Evolutionary conservation across 2,797 vertebrate genomes (phyloP).

Genomic region (Hephaestus fuliginosus): DNA sequence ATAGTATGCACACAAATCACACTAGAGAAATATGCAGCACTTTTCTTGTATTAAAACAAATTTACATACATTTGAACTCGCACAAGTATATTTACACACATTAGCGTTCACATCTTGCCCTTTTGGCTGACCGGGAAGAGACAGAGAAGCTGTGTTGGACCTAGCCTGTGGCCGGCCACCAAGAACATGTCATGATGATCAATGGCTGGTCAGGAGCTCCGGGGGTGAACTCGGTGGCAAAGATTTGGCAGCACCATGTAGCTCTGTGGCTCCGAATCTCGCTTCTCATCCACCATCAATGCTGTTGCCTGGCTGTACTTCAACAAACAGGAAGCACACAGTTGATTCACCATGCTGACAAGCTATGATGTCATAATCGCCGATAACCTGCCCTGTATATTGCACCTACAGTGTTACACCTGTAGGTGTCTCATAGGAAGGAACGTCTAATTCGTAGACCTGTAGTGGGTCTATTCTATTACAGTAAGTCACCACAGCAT

Average conservation of each 20-base stretch:
- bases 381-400: constrained; percentile 17
- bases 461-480: background rate
- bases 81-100: constrained; percentile 60
- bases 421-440: background rate
- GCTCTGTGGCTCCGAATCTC: constrained; percentile 55
- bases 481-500: background rate
- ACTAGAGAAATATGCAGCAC: background rate
- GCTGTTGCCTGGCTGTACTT: constrained; percentile 64
- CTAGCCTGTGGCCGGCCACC: constrained; percentile 77
- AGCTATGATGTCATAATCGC: constrained; percentile 55
- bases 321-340: constrained; percentile 73
- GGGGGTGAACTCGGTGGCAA: constrained; percentile 76
- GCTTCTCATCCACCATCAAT: constrained; percentile 70
- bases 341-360: constrained; percentile 55
- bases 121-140: constrained; percentile 50
- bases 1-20: background rate
- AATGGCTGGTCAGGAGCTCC: constrained; percentile 80
- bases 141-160: constrained; percentile 66
- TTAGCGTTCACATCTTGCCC: constrained; percentile 63
- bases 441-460: background rate
- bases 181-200: constrained; percentile 87
- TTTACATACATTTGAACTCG: constrained; percentile 17
- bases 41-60: background rate
- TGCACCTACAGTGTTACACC: constrained; percentile 8
- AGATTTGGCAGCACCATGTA: constrained; percentile 72